Evolutionary conservation across 2,888 invertebrate species (phyloP), one percentile per base, ranked within the genome.

Genomic region (Hypolimnas misippus): DNA sequence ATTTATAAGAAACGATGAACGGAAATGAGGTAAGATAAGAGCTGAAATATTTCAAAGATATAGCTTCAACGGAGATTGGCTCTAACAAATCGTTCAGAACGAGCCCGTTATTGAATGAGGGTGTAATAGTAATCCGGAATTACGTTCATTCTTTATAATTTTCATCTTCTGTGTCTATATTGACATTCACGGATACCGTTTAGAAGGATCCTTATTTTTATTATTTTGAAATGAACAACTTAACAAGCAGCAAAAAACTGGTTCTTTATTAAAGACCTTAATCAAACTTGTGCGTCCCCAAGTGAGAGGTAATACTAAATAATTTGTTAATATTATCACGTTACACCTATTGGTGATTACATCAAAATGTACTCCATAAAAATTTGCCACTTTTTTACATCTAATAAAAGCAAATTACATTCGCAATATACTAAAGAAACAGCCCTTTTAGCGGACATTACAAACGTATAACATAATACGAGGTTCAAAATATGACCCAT

Each of bases 1-100:
- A 65, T 65, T 67, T 67, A 62, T 62, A 54, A 62, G 62, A 62
- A 67, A 67, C 67, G 64, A 67, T 59, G 64, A 62, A 65, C 57
- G 65, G 53, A 67, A 67, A 65, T 57, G 65, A 53, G 51, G 55
- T 21, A 21, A 67, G 59, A 65, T 62, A 67, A 65, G 62, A 65
- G 60, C 56, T 57, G 65, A 62, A 65, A 65, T 65, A 67, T 62
- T 67, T 63, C 54, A 55, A 57, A 62, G 67, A 65, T 64, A 64
- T 57, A 35, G 40, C 64, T 54, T 54, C 35, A 57, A 25, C 65
- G 56, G 59, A 65, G 65, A 65, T 67, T 65, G 60, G 61, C 62
- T 65, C 54, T 46, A 60, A 67, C 67, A 65, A 67, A 67, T 67
- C 67, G 57, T 52, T 65, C 35, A 54, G 57, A 50, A 64, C 58